These are phyloP conservation scores for Amblyornis subalaris DNA, from an alignment of 2,113 vertebrate species.

Conservation along the genomic window DNA sequence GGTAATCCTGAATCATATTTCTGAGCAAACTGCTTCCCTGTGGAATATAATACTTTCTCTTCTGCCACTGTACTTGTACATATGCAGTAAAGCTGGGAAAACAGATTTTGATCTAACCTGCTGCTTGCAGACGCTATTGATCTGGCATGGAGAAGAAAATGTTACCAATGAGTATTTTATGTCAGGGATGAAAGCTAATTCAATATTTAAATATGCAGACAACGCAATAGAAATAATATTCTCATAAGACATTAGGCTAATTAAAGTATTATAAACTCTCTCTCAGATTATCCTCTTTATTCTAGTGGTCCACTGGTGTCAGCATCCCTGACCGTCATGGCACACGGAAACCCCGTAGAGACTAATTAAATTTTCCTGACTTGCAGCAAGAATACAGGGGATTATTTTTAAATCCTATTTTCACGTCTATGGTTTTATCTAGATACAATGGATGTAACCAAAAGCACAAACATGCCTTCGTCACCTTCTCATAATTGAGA, in stretches of 20 bases:
- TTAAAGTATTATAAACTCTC: constrained; percentile 5
- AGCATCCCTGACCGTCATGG: neutral
- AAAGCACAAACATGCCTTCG: neutral
- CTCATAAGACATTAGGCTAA: neutral
- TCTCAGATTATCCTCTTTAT: constrained; percentile 16
- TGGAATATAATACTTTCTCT: neutral
- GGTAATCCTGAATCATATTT: neutral
- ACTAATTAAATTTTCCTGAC: constrained; percentile 20
- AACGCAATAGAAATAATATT: constrained; percentile 1
- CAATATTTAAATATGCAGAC: neutral
- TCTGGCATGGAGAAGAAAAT: neutral
- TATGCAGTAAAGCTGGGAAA: neutral
- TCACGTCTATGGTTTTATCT: neutral
- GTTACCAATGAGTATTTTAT: neutral
- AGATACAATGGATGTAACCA: neutral
- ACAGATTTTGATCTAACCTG: neutral
- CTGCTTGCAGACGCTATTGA: neutral
- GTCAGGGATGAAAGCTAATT: neutral
- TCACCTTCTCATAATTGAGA: neutral
- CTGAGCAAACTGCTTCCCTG: neutral
- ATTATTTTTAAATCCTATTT: constrained; percentile 22
- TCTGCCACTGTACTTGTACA: neutral
- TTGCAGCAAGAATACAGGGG: neutral
- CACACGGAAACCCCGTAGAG: neutral
- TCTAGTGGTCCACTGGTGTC: neutral